A percentile compares a stretch with the other conserved stretches of the same genome.
Evolutionary conservation across 2,888 invertebrate species (phyloP).

Genomic region (Amblyjoppa fuscipennis): DNA sequence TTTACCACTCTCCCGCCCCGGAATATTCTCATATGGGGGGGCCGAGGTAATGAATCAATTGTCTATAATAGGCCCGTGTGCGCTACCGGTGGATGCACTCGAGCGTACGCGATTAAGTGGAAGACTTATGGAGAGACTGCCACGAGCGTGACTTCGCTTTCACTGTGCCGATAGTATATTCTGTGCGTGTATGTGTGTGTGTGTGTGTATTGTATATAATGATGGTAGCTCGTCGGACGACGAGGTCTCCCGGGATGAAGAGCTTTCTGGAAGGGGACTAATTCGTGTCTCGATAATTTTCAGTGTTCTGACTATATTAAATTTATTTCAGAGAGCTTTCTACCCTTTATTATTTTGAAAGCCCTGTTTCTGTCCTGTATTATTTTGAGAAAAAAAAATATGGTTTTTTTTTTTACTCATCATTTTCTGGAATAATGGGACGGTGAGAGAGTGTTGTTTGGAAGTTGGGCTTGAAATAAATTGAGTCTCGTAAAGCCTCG

Average conservation of each 20-base stretch:
- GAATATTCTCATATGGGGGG: constrained; percentile 68
- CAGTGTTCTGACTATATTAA: neutral
- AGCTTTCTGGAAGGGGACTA: constrained; percentile 10
- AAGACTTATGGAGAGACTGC: constrained; percentile 51
- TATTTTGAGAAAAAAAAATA: no score
- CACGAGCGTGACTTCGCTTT: constrained; percentile 28
- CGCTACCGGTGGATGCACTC: constrained; percentile 36
- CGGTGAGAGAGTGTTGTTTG: neutral
- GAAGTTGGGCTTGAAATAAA: no score
- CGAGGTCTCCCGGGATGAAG: constrained; percentile 11
- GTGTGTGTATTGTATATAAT: neutral
- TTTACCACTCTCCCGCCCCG: constrained; percentile 2
- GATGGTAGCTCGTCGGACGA: constrained; percentile 24
- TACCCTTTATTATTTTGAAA: no score
- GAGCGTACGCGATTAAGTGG: constrained; percentile 53
- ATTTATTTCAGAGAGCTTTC: neutral
- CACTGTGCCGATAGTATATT: neutral
- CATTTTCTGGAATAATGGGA: no score
- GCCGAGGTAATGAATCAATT: constrained; percentile 78
- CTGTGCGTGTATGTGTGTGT: neutral
- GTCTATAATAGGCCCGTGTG: constrained; percentile 74
- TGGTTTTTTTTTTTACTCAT: no score
- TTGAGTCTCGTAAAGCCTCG: no score
- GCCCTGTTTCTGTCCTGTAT: no score
- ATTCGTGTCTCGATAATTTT: constrained; percentile 4